phyloP scores from a whole-genome alignment of 2,797 vertebrate species.

The Paramormyrops hopkinsi region DNA sequence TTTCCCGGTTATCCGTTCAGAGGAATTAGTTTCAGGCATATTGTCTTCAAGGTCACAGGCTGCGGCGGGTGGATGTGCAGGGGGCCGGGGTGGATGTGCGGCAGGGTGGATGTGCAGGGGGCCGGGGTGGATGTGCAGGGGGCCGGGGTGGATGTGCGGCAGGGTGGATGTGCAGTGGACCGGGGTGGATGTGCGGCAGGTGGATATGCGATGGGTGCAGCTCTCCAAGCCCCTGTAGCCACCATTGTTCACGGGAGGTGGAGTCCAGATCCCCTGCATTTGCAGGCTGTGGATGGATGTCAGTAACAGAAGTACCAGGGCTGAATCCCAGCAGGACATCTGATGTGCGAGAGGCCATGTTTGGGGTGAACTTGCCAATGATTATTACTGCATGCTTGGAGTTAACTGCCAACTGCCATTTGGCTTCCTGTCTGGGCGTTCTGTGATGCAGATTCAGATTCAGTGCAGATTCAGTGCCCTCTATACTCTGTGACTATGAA shows the following conservation, averaged over 20 bases:
- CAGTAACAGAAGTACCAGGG: background rate
- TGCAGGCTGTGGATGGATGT: background rate
- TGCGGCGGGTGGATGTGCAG: background rate
- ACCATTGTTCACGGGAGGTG: background rate
- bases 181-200: no score
- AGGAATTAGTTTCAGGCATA: slow-evolving; percentile 11
- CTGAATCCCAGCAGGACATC: background rate
- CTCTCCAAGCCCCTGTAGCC: background rate
- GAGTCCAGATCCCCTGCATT: background rate
- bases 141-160: no score
- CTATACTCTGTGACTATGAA: background rate
- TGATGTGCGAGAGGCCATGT: background rate
- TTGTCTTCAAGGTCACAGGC: background rate
- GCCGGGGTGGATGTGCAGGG: no score
- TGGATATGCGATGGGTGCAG: background rate
- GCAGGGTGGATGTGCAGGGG: no score
- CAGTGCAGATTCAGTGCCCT: background rate
- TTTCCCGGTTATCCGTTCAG: slow-evolving; percentile 9
- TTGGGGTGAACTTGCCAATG: background rate
- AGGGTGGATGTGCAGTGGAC: no score
- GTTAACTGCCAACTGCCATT: no score
- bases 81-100: background rate
- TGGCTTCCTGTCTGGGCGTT: background rate
- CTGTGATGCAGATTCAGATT: background rate
- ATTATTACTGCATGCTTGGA: no score